phyloP scores from a whole-genome alignment of 1,140 invertebrate genomes.

The Anthonomus grandis region DNA sequence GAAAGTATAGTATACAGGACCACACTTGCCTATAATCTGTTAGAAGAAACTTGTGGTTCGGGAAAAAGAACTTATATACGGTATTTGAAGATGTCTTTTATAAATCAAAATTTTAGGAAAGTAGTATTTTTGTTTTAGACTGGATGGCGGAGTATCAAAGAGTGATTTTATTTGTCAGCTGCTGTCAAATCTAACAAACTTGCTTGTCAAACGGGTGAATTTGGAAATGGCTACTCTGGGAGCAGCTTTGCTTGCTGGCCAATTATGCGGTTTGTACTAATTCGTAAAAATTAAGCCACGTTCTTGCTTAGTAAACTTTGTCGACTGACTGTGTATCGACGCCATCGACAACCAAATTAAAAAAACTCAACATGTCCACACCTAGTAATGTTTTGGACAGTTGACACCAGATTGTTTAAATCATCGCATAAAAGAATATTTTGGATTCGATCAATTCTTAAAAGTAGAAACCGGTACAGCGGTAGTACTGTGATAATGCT shows the following conservation, averaged over 20 bases:
- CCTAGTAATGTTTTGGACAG: too few species aligned
- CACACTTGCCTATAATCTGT: slow-evolving; percentile 68
- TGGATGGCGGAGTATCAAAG: slow-evolving; percentile 89
- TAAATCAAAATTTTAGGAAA: slow-evolving; percentile 37
- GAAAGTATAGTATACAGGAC: slow-evolving; percentile 86
- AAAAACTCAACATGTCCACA: too few species aligned
- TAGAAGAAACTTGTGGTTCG: slow-evolving; percentile 60
- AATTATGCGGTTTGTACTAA: slow-evolving; percentile 64
- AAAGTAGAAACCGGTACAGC: too few species aligned
- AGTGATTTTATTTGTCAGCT: slow-evolving; percentile 90
- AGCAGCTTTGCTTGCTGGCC: slow-evolving; percentile 76
- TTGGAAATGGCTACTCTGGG: slow-evolving; percentile 77
- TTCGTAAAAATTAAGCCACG: background rate
- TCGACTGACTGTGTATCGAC: too few species aligned
- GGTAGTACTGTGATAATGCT: too few species aligned
- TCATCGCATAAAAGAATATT: too few species aligned
- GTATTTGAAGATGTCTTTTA: background rate
- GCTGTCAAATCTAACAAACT: slow-evolving; percentile 73
- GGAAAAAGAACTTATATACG: background rate
- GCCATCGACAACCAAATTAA: too few species aligned
- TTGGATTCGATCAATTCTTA: too few species aligned
- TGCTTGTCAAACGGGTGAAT: slow-evolving; percentile 68
- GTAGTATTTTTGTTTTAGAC: slow-evolving; percentile 54
- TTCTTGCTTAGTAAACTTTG: too few species aligned
- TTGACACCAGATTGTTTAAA: too few species aligned